Evolutionary conservation across 2,113 vertebrate genomes (phyloP), one percentile per base, ranked within the genome.

Genomic region (Formicarius rufipectus): DNA sequence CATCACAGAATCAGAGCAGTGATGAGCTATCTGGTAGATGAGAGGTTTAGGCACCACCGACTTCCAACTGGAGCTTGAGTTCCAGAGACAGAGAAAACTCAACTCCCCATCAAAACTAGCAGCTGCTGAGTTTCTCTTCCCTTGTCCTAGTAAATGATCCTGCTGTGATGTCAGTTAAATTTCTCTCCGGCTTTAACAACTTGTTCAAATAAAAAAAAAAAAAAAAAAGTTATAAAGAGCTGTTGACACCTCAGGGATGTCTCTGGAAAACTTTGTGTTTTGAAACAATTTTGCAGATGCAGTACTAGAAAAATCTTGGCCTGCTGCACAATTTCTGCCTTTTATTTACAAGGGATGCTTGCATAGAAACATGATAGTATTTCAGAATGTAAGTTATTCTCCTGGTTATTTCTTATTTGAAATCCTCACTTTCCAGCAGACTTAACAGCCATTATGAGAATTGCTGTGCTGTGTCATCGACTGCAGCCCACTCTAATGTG

Each of bases 171-270:
- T 81, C 90, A 87, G 58, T 74, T 87, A 83, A 68, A 62, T 33
- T 39, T 78, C 81, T 93, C 31, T 93, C 74, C 81, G 91, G 84
- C 66, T 93, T 83, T 92, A 90, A 87, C 79, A 95, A 88, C 62
- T 73, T 93, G 33, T 78, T 94, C 50, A 37, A 77, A 81, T 81
- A 37, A 22, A 80, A 74, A n/a, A n/a, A n/a, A 27, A 53, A n/a
- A 24, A 30, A n/a, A 53, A 42, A 24, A 28, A 20, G 2, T 27
- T 76, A 15, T 89, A 79, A 95, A 94, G 78, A 87, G 40, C 71
- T 95, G 87, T 89, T 96, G 91, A 96, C 91, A 95, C 58, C 31
- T 89, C 56, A 89, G 91, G 81, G 87, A 91, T 56, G 87, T 89
- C 62, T 93, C 80, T 95, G 87, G 74, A 96, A 96, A 73, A 89